Base-by-base conservation (phyloP, 1,140 invertebrate species). In the Rhagoletis zephyria region DNA sequence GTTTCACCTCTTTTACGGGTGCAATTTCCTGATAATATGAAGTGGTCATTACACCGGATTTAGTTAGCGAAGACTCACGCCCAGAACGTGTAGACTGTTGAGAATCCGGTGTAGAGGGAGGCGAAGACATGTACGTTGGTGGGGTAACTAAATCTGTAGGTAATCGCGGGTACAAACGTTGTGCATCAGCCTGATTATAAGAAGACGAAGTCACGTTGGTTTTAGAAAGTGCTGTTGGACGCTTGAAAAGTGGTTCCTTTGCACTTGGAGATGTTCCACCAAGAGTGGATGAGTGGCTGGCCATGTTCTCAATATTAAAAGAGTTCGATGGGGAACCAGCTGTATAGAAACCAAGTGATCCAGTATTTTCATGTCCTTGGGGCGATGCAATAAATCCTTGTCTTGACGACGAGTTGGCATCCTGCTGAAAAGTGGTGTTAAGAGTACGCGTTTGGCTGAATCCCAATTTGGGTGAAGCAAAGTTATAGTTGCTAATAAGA, bases 31-130 rank as follows among this genome's bases (percentile, higher is more conserved):
- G 87, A 6, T 85, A 40, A 12, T 87, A 87, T 19, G 87, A 85
- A 40, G 87, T 87, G 1, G 77, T 85, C 5, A 87, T 85, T 14
- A 87, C 87, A 45, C 87, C 87, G 4, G 87, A 85, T 67, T 87
- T 87, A n/a, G 61, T 87, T 16, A 87, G 64, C 0, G 61, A 65
- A 40, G 81, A 81, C 5, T 45, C 48, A 12, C 74, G 51, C 19
- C 48, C 6, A 3, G n/a, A 59, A 30, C 7, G 14, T 1, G 45
- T 56, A 56, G 74, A 51, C 9, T 56, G 42, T 59, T 81, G 74
- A 19, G 74, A 81, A 30, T 81, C n/a, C 48, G 74, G 74, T 19
- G n/a, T 56, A 30, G 74, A 10, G 14, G 74, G 48, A 2, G 48
- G 16, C 1, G 74, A 81, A 10, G 51, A 7, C 16, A 48, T 56